A percentile compares a stretch with the other conserved stretches of the same genome.
Conservation (phyloP, 2,888 invertebrate genomes). For the Dryadula phaetusa region DNA sequence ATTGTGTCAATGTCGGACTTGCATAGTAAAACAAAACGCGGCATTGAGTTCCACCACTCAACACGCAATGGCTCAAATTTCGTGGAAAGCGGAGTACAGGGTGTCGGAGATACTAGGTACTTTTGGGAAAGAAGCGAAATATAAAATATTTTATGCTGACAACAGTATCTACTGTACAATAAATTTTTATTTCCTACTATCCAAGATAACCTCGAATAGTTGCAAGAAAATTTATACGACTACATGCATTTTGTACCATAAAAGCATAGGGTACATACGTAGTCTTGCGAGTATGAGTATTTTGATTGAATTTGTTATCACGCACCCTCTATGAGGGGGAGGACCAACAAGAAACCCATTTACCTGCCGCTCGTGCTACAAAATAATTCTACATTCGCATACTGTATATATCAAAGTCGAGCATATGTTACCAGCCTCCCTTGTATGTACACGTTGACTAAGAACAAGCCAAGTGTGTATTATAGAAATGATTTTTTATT, state of each 20-base stretch:
- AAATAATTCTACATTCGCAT: background rate
- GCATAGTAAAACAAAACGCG: too few relatives aligned
- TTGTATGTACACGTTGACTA: background rate
- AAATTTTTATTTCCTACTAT: background rate
- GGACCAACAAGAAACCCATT: background rate
- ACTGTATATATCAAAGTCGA: background rate
- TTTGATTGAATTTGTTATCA: constrained; percentile 39
- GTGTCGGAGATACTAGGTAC: too few relatives aligned
- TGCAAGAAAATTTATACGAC: background rate
- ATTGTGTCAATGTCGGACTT: too few relatives aligned
- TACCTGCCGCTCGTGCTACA: constrained; percentile 12
- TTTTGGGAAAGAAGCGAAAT: too few relatives aligned
- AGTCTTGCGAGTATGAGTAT: constrained; percentile 44
- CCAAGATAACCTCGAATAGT: background rate
- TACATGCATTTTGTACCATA: background rate
- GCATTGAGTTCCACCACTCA: too few relatives aligned
- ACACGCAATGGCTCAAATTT: too few relatives aligned
- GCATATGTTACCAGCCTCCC: constrained; percentile 10
- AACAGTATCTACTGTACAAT: background rate
- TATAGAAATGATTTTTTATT: background rate
- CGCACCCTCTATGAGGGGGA: constrained; percentile 28
- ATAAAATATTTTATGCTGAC: too few relatives aligned
- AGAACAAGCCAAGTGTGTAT: background rate
- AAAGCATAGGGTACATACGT: background rate
- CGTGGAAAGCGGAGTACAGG: too few relatives aligned